These are phyloP conservation scores for Rhorus exstirpatorius DNA, from an alignment of 2,888 invertebrate species.

Conservation along the genomic window DNA sequence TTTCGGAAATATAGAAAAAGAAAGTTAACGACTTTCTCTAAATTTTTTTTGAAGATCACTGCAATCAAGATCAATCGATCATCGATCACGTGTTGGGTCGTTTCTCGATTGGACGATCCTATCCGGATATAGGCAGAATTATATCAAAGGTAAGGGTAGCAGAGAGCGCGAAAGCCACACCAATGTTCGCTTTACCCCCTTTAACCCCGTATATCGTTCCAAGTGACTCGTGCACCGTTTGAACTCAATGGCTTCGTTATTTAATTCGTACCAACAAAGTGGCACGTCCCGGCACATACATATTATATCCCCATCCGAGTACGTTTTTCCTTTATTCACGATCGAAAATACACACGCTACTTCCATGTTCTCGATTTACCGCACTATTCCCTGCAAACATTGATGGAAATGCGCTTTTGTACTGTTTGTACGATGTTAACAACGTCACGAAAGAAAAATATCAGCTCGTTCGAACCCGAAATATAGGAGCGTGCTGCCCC, in stretches of 20 bases:
- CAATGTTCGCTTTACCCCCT: slow-evolving; percentile 40
- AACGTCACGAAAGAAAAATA: slow-evolving; percentile 6
- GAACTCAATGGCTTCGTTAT: slow-evolving; percentile 66
- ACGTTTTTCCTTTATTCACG: slow-evolving; percentile 10
- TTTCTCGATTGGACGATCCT: not conserved
- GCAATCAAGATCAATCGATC: not conserved
- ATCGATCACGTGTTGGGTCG: slow-evolving; percentile 34
- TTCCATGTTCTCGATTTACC: not conserved
- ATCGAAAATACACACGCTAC: slow-evolving; percentile 12
- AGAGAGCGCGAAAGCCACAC: slow-evolving; percentile 60
- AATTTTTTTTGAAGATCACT: not conserved
- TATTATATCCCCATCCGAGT: not conserved
- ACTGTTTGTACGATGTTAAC: slow-evolving; percentile 45
- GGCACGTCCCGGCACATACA: slow-evolving; percentile 39
- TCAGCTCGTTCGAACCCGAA: not conserved
- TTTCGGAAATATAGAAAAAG: no score
- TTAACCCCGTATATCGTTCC: slow-evolving; percentile 47
- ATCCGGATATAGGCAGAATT: slow-evolving; percentile 5
- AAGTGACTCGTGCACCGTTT: slow-evolving; percentile 65
- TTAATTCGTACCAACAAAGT: slow-evolving; percentile 68
- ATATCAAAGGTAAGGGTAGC: slow-evolving; percentile 17
- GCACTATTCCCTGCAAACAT: slow-evolving; percentile 26
- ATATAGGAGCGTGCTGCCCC: not conserved
- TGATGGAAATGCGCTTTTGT: slow-evolving; percentile 33
- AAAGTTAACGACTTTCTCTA: no score